phyloP scores from a whole-genome alignment of 2,888 invertebrate species.

The Drosophila hamatofila region DNA sequence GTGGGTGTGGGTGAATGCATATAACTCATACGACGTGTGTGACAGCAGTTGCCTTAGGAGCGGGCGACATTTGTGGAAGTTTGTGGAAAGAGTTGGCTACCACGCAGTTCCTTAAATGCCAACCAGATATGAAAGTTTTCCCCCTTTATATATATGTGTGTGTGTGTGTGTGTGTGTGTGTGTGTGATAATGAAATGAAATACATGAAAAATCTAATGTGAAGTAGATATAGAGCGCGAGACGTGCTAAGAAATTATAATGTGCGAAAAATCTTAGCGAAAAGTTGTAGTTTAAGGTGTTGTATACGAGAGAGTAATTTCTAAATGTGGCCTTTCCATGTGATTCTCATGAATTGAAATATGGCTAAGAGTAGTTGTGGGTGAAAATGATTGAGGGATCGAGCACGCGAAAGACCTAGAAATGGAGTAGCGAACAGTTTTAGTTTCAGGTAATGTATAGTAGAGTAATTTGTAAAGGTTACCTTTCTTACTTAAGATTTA shows the following conservation, averaged over 20 bases:
- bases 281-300: not conserved
- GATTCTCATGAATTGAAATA: not conserved
- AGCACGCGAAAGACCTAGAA: not conserved
- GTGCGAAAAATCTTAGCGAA: not conserved
- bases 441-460: no score
- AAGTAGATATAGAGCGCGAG: slow-evolving; percentile 5
- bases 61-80: slow-evolving; percentile 35
- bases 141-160: not conserved
- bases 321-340: not conserved
- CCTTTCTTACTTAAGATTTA: no score
- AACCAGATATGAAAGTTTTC: slow-evolving; percentile 41
- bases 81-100: slow-evolving; percentile 10
- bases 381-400: not conserved
- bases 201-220: slow-evolving; percentile 20
- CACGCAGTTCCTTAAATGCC: slow-evolving; percentile 30
- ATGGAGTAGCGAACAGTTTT: not conserved
- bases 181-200: slow-evolving; percentile 52
- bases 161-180: slow-evolving; percentile 1
- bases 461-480: no score
- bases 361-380: no score
- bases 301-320: not conserved
- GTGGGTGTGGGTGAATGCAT: slow-evolving; percentile 28
- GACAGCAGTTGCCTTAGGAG: slow-evolving; percentile 56
- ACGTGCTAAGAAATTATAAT: slow-evolving; percentile 22
- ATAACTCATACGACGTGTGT: slow-evolving; percentile 71